Conservation (phyloP, 2,888 invertebrate genomes). For the Gymnocheta viridis region DNA sequence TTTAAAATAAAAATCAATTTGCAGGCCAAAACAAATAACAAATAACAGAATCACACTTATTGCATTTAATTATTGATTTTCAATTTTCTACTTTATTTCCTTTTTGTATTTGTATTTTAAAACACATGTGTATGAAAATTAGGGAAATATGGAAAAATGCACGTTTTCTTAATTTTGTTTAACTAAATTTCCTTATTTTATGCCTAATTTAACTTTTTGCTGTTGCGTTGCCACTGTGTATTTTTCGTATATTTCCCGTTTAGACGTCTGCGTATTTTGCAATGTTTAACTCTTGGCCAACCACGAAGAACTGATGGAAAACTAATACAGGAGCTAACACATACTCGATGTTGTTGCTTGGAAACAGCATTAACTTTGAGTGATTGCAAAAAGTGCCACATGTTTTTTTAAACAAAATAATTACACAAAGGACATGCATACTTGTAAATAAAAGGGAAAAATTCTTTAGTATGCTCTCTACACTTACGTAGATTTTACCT, state of each 20-base stretch:
- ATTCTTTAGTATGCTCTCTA: background rate
- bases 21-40: constrained; percentile 30
- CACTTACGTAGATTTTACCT: background rate
- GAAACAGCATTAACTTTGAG: constrained; percentile 29
- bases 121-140: constrained; percentile 8
- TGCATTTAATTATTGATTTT: constrained; percentile 50
- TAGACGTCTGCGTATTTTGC: constrained; percentile 47
- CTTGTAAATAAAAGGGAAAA: too few species aligned
- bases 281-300: constrained; percentile 68
- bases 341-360: constrained; percentile 42
- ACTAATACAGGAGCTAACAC: constrained; percentile 20
- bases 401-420: background rate
- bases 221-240: constrained; percentile 46
- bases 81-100: constrained; percentile 24
- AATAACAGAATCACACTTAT: background rate
- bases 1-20: constrained; percentile 20
- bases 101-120: constrained; percentile 8
- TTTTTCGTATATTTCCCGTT: constrained; percentile 34
- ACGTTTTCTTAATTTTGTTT: constrained; percentile 12
- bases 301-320: constrained; percentile 70
- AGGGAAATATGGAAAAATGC: constrained; percentile 8
- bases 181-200: constrained; percentile 13
- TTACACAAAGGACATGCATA: background rate
- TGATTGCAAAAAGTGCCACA: background rate
- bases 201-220: constrained; percentile 7